Conservation (phyloP, 2,888 invertebrate species). For the Eristalinus sepulchralis region DNA sequence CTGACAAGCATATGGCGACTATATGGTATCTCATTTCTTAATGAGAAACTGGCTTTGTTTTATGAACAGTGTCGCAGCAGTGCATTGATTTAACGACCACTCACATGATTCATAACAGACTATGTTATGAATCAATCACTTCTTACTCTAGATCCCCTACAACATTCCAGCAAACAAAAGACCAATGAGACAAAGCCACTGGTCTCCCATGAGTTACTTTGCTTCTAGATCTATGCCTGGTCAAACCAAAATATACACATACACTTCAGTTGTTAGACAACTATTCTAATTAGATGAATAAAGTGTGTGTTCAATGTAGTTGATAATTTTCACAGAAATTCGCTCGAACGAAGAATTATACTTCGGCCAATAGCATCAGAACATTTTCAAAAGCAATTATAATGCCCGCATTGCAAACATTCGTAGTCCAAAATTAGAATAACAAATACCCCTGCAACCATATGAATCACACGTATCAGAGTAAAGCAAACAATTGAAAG, state of each 20-base stretch:
- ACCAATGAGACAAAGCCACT: not conserved
- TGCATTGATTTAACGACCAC: not conserved
- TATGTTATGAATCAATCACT: not conserved
- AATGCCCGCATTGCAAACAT: not conserved
- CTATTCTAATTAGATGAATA: slow-evolving; percentile 1
- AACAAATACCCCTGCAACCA: not conserved
- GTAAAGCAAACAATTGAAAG: slow-evolving; percentile 36
- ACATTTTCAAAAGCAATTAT: not conserved
- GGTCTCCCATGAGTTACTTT: not conserved
- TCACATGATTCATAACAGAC: not conserved
- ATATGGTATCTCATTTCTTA: no score
- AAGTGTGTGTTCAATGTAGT: not conserved
- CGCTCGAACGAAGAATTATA: not conserved
- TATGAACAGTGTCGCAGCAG: not conserved
- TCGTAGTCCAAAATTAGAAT: not conserved
- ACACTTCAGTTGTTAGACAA: not conserved
- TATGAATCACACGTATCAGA: slow-evolving; percentile 11
- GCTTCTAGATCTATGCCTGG: not conserved
- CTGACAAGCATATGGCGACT: no score
- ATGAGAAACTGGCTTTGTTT: not conserved
- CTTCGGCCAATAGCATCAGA: not conserved
- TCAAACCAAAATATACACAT: not conserved
- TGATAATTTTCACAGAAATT: not conserved
- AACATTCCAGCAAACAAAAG: not conserved
- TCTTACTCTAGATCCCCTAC: not conserved